Base-by-base conservation (phyloP, 2,888 invertebrate genomes). In the Lepidochitona cinerea region DNA sequence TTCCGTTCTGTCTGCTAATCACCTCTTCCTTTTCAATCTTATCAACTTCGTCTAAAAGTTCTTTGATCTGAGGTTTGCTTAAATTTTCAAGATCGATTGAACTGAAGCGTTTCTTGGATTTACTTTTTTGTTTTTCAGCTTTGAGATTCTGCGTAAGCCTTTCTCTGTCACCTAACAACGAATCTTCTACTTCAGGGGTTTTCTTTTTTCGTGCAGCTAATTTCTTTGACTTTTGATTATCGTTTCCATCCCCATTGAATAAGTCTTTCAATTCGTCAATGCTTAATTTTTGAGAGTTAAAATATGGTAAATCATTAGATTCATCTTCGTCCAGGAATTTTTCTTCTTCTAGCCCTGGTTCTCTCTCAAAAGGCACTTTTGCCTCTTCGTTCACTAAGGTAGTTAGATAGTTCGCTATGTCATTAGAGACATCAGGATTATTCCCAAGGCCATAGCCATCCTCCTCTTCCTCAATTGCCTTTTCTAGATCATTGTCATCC, bases 401-500 rank as follows among this genome's bases (percentile, higher is more conserved):
- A 32, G 36, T 32, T 12, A 68, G 68, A 6, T 37, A 37, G 18
- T 49, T 49, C 18, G 32, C 71, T 6, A 52, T n/a, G 29, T 71
- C 71, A 23, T 64, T 35, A 64, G 26, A 23, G 35, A 32, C 65
- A 32, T 70, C 70, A 70, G 33, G 33, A 6, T 70, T 35, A 54
- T 53, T 23, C n/a, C 54, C 54, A 52, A 32, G 5, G 36, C 37
- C 37, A 18, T 36, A 35, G 12, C 52, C 72, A 49, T 69, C 72
- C 29, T 41, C 68, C 23, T 68, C 72, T 49, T 72, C 67, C 32
- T 72, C 72, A 49, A 41, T 14, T 36, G 37, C 69, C 96, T 96
- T n/a, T 94, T 94, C 84, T n/a, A n/a, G n/a, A 93, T 95, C 78
- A 93, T 96, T 81, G 94, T 94, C 87, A 94, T 94, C 82, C 66